Percentiles rank a stretch among this genome's conserved stretches.
phyloP scores from a whole-genome alignment of 2,888 invertebrate species.

The Zygogramma bicolorata region DNA sequence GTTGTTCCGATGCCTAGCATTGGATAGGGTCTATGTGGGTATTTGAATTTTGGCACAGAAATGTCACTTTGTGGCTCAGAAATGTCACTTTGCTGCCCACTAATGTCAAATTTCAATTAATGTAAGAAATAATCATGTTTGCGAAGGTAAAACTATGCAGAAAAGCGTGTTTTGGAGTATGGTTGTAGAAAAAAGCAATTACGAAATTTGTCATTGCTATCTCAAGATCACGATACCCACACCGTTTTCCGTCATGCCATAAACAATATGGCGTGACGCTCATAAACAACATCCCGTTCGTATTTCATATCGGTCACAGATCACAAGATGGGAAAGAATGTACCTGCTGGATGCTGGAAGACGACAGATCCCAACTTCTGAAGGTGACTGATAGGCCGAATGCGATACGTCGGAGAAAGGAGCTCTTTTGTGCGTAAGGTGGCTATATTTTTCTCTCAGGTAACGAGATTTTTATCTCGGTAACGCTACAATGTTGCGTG shows the following conservation, averaged over 20 bases:
- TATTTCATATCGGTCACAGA: slow-evolving; percentile 4
- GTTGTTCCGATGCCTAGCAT: too few species aligned
- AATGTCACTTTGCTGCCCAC: too few species aligned
- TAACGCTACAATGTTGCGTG: too few species aligned
- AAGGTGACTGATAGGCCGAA: not conserved
- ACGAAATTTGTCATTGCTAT: not conserved
- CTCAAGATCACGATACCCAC: not conserved
- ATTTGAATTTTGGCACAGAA: too few species aligned
- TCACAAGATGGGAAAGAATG: slow-evolving; percentile 4
- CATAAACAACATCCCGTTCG: not conserved
- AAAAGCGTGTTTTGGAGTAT: too few species aligned
- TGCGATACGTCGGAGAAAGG: not conserved
- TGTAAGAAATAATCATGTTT: too few species aligned
- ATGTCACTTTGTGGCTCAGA: too few species aligned
- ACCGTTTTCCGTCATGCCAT: not conserved
- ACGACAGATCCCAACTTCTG: not conserved
- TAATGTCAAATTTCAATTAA: too few species aligned
- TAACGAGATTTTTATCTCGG: too few species aligned
- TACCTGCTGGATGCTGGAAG: not conserved
- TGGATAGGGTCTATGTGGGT: too few species aligned
- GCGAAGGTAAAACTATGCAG: too few species aligned
- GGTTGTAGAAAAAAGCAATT: not conserved
- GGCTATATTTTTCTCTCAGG: too few species aligned
- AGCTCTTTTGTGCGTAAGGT: not conserved
- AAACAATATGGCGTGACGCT: slow-evolving; percentile 5